Percentiles rank a stretch among this genome's conserved stretches.
Evolutionary conservation across 2,113 vertebrate species (phyloP).

Genomic region (Silurus glanis): DNA sequence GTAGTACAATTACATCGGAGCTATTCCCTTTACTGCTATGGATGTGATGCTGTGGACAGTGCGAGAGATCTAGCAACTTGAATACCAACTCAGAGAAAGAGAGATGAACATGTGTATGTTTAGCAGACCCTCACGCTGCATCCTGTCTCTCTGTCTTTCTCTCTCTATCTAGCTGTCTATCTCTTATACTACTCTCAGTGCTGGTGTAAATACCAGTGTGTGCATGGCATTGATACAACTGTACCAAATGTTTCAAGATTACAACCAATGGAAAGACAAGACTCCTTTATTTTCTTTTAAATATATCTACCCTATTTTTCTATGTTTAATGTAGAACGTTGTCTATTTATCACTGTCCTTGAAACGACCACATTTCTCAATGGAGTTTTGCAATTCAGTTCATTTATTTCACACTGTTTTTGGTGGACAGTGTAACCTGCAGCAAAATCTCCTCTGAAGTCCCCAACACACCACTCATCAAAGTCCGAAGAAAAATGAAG

Average conservation of each 20-base stretch:
- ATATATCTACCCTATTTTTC: neutral
- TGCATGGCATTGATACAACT: conserved; percentile 32
- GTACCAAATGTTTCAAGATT: neutral
- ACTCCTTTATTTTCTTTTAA: neutral
- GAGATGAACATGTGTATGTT: neutral
- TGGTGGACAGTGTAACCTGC: neutral
- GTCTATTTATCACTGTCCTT: neutral
- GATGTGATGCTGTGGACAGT: conserved; percentile 31
- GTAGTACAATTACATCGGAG: conserved; percentile 47
- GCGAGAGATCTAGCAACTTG: conserved; percentile 29
- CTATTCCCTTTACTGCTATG: conserved; percentile 31
- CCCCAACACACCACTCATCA: neutral
- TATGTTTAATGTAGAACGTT: neutral
- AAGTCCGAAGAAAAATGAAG: neutral
- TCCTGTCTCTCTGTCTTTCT: conserved; percentile 40
- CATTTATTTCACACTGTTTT: neutral
- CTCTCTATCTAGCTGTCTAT: conserved; percentile 24
- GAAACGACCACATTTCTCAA: neutral
- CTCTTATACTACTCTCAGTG: conserved; percentile 5
- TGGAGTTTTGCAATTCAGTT: neutral
- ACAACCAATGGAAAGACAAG: neutral
- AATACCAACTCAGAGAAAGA: conserved; percentile 30
- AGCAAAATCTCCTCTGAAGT: neutral
- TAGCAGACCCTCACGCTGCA: conserved; percentile 41
- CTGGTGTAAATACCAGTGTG: conserved; percentile 39